Base-by-base conservation (phyloP, 2,113 vertebrate genomes). In the Conger conger region DNA sequence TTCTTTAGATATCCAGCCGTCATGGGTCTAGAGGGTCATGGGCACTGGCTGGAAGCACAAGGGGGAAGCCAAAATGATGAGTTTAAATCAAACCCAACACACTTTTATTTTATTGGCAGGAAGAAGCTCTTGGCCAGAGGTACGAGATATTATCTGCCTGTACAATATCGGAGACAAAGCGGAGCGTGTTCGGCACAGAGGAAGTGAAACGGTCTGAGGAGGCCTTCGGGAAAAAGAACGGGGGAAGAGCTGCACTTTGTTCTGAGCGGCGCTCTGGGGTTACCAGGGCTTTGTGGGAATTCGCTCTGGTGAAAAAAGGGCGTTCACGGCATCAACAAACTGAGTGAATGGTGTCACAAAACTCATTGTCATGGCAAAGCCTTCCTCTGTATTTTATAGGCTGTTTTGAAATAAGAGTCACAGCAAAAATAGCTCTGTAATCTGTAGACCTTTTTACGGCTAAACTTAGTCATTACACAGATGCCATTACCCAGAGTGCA, bases 101-200 rank as follows among this genome's bases (percentile, higher is more conserved):
- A 15, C n/a, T 73, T 73, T 73, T 63, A 9, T 63, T 27, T 23
- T 27, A n/a, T 36, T 81, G 80, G 80, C 42, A 80, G 45, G 50
- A n/a, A 16, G 36, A 83, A 84, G 33, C 40, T 45, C 83, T 79
- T 57, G 53, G 30, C n/a, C 50, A 50, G 40, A 68, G 50, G 45
- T 77, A 84, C 23, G 20, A 53, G 42, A 84, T 20, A 54, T 54
- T 84, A 54, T n/a, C 73, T 84, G 83, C n/a, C 77, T 36, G 68
- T 77, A 77, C 42, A 84, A 84, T 30, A 50, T 63, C 35, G 23
- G 33, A 78, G 53, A 17, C 73, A 50, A 83, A 45, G 36, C 73
- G 11, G 38, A 0, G n/a, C n/a, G n/a, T 13, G 23, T 73, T 40
- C 13, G 30, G 42, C 35, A 50, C 23, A 53, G 79, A 50, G 79